These are phyloP conservation scores for Athrips mouffetella DNA, from an alignment of 2,888 invertebrate genomes.

Conservation along the genomic window DNA sequence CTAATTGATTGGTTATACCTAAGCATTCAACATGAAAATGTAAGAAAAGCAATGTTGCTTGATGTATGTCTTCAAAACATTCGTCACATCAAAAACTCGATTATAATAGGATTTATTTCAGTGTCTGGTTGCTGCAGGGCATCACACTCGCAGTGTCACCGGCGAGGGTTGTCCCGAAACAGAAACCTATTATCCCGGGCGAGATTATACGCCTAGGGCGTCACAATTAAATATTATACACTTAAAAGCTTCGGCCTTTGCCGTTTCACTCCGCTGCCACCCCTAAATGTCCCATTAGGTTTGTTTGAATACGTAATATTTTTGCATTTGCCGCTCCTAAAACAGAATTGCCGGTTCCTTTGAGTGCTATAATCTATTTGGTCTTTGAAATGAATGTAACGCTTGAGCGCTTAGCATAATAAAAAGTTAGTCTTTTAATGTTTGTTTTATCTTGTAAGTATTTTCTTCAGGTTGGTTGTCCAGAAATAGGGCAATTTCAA, in stretches of 20 bases:
- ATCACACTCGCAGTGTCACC: constrained; percentile 72
- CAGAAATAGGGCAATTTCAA: constrained; percentile 21
- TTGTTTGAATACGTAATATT: constrained; percentile 79
- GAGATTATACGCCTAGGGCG: constrained; percentile 80
- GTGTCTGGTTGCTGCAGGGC: constrained; percentile 67
- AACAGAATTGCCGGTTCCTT: constrained; percentile 76
- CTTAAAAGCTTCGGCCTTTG: constrained; percentile 79
- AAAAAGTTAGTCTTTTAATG: constrained; percentile 60
- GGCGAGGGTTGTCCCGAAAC: constrained; percentile 74
- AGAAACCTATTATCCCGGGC: constrained; percentile 79
- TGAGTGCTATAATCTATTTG: constrained; percentile 77
- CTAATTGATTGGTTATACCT: no score
- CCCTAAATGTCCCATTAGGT: constrained; percentile 79
- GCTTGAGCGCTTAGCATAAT: constrained; percentile 68
- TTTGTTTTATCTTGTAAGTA: constrained; percentile 41
- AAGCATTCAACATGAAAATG: not conserved
- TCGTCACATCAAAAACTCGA: constrained; percentile 66
- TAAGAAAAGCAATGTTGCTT: constrained; percentile 12
- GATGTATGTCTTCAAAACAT: constrained; percentile 38
- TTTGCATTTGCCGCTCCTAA: constrained; percentile 76
- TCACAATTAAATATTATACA: constrained; percentile 80
- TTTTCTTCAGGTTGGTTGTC: constrained; percentile 19
- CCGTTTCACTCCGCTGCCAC: constrained; percentile 78
- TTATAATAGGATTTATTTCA: constrained; percentile 75
- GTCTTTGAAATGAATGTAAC: constrained; percentile 76